These are phyloP conservation scores for Porites cylindrica DNA, from an alignment of 92 coral and sea anemone species.

Conservation along the genomic window DNA sequence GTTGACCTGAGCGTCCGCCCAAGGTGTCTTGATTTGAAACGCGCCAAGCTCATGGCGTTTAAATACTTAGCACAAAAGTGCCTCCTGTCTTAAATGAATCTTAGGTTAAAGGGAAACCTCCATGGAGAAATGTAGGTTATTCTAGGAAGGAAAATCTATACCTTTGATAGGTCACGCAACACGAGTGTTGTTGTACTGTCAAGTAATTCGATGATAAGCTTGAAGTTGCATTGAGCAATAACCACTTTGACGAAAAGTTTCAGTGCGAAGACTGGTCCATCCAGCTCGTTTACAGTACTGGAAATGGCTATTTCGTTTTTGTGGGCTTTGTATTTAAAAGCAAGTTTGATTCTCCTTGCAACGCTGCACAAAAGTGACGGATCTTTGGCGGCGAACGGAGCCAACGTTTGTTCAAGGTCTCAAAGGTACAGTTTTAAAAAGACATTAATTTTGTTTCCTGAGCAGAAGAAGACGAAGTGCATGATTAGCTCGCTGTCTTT, in stretches of 20 bases:
- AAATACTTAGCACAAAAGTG: too few species aligned
- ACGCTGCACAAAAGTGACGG: slow-evolving; percentile 9
- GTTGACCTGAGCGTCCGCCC: too few species aligned
- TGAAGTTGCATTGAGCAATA: slow-evolving; percentile 26
- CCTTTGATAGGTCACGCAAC: background rate
- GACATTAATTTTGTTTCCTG: too few species aligned
- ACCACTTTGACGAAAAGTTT: background rate
- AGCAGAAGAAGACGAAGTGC: too few species aligned
- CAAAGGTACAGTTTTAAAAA: slow-evolving; percentile 50
- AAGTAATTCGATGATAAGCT: background rate
- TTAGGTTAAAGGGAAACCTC: too few species aligned
- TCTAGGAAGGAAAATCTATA: background rate
- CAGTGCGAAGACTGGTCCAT: background rate
- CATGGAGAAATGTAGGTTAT: too few species aligned
- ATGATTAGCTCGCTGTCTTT: too few species aligned
- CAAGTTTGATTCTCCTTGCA: background rate
- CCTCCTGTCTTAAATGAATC: too few species aligned
- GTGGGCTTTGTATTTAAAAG: background rate
- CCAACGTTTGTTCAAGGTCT: slow-evolving; percentile 65
- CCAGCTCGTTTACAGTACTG: background rate
- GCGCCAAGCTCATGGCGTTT: too few species aligned
- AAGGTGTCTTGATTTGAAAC: too few species aligned
- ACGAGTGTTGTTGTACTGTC: background rate
- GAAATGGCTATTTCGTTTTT: slow-evolving; percentile 29
- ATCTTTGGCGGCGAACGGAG: slow-evolving; percentile 44